Percentiles rank a stretch among this genome's conserved stretches.
These are phyloP conservation scores for Macaria notata DNA, from an alignment of 2,888 invertebrate species.

Conservation along the genomic window DNA sequence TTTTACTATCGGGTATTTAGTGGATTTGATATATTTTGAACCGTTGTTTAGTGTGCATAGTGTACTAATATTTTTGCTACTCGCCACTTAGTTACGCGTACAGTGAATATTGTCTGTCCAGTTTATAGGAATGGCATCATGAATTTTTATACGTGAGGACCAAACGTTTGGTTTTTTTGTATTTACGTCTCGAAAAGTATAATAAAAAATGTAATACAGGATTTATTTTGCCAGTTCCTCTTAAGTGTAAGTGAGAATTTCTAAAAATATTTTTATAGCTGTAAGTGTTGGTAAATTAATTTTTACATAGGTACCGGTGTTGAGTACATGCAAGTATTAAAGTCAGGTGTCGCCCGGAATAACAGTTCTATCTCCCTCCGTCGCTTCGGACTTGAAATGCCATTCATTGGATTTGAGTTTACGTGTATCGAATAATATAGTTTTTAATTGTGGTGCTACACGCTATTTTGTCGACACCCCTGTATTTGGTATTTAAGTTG, in stretches of 20 bases:
- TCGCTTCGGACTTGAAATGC: slow-evolving; percentile 50
- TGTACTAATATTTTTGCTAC: slow-evolving; percentile 79
- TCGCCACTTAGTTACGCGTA: slow-evolving; percentile 52
- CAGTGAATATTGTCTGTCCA: slow-evolving; percentile 69
- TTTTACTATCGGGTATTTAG: slow-evolving; percentile 74
- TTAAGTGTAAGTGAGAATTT: slow-evolving; percentile 81
- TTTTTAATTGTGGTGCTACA: slow-evolving; percentile 74
- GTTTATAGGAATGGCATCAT: slow-evolving; percentile 76
- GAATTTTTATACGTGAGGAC: slow-evolving; percentile 71
- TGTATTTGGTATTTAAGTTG: slow-evolving; percentile 69
- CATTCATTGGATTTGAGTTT: slow-evolving; percentile 54
- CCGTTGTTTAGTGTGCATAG: slow-evolving; percentile 74
- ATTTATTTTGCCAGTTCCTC: slow-evolving; percentile 82
- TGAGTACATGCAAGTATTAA: slow-evolving; percentile 66
- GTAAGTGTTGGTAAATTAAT: slow-evolving; percentile 78
- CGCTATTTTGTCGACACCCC: slow-evolving; percentile 62
- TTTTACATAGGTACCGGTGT: slow-evolving; percentile 67
- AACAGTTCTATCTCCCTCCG: slow-evolving; percentile 29
- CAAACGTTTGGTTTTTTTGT: slow-evolving; percentile 65
- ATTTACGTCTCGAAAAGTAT: slow-evolving; percentile 51
- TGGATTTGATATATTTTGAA: slow-evolving; percentile 75
- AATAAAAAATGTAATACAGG: slow-evolving; percentile 60
- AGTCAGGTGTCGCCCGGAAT: slow-evolving; percentile 40
- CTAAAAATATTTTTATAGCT: slow-evolving; percentile 78
- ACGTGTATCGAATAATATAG: slow-evolving; percentile 52